Base-by-base conservation (phyloP, 2,797 vertebrate species). In the Nannoperca australis region DNA sequence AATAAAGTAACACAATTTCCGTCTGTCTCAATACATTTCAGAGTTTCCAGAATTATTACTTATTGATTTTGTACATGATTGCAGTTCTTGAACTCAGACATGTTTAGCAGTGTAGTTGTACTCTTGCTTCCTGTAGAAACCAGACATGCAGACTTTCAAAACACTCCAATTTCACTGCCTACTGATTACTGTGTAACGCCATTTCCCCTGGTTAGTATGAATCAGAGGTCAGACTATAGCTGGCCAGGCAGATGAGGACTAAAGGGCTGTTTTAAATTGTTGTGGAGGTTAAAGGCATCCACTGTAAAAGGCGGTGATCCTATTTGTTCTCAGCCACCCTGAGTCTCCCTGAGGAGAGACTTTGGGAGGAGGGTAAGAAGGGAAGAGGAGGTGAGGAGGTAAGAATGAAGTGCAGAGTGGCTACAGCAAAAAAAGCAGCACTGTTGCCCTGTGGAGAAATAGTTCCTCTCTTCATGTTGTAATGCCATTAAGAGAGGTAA, bases 141-240 rank as follows among this genome's bases (percentile, higher is more conserved):
- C 55, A 74, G 58, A 70, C 50, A 44, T 47, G 54, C 40, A 30
- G 47, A 30, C 49, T 74, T 65, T 79, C n/a, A 9, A 45, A 75
- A 40, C 49, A 22, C 44, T 42, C 63, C 49, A 49, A 53, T 78
- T 68, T 73, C 60, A 59, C 56, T 47, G 30, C 64, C 58, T 51
- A 14, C 63, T 68, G 63, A 79, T 86, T 58, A 69, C 63, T 54
- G 58, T 63, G 76, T 55, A 51, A 70, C 69, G 70, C 72, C 3
- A 20, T 54, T 72, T 83, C 70, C 61, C 53, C 44, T 59, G 76
- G 76, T 78, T 83, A 24, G 73, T 82, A 54, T 75, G 86, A 89
- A 82, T 77, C 82, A 82, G 69, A 85, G 84, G 83, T 85, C 76
- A 82, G 76, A 58, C 66, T 73, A 15, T 36, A 76, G 83, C 74